phyloP scores from a whole-genome alignment of 2,113 vertebrate genomes.

The human (Homo sapiens) region DNA sequence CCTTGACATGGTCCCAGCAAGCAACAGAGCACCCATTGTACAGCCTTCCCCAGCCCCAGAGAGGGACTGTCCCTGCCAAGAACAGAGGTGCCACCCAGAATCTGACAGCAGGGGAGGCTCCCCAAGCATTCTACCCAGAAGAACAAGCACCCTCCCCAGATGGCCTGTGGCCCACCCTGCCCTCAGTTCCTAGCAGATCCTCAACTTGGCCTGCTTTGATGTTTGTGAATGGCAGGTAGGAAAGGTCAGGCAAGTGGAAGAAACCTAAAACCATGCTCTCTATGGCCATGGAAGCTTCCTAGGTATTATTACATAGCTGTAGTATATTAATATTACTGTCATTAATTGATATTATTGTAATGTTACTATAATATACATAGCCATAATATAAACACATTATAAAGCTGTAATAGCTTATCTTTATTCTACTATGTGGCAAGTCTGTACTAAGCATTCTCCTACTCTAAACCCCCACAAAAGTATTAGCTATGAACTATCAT shows the following conservation, averaged over 20 bases:
- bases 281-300: neutral
- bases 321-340: neutral
- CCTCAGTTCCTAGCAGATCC: neutral
- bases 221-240: neutral
- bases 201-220: neutral
- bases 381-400: neutral
- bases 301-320: neutral
- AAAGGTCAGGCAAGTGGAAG: neutral
- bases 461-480: neutral
- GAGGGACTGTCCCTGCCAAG: neutral
- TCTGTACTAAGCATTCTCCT: neutral
- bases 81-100: neutral
- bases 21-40: conserved; percentile 49
- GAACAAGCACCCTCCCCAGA: neutral
- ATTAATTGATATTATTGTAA: neutral
- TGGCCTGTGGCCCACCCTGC: neutral
- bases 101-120: neutral
- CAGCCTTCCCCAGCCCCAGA: neutral
- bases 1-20: neutral
- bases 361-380: neutral
- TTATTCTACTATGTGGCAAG: neutral
- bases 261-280: neutral
- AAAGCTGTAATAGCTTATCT: neutral
- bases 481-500: neutral
- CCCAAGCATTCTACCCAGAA: neutral